These are phyloP conservation scores for Falco concolor DNA, from an alignment of 2,797 vertebrate genomes.

Conservation along the genomic window DNA sequence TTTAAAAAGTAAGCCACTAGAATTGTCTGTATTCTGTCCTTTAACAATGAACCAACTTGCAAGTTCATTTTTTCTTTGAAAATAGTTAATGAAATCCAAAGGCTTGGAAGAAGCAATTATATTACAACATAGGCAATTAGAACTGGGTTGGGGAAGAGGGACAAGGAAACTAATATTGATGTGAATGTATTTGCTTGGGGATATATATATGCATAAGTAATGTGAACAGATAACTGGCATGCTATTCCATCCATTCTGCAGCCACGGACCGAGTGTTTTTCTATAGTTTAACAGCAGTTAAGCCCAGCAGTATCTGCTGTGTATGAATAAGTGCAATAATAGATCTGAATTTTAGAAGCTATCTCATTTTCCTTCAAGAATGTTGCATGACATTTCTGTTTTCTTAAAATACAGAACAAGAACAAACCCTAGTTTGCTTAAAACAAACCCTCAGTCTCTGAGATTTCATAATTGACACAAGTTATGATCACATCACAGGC, in stretches of 20 bases:
- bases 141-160: slow-evolving; percentile 1
- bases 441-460: background rate
- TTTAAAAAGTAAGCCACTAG: background rate
- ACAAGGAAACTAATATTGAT: background rate
- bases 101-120: slow-evolving; percentile 1
- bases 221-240: background rate
- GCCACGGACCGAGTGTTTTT: background rate
- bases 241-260: background rate
- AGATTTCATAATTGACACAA: background rate
- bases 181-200: background rate
- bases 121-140: background rate
- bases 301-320: background rate
- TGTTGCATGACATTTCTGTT: background rate
- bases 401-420: background rate
- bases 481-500: slow-evolving; percentile 17
- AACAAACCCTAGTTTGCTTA: background rate
- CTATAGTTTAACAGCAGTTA: background rate
- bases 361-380: background rate
- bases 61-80: background rate
- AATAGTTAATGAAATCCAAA: slow-evolving; percentile 26
- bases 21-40: background rate
- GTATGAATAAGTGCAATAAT: background rate
- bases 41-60: background rate
- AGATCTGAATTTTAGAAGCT: background rate
- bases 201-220: background rate